Conservation (phyloP, 2,797 vertebrate genomes). For the Sarcophilus harrisii region DNA sequence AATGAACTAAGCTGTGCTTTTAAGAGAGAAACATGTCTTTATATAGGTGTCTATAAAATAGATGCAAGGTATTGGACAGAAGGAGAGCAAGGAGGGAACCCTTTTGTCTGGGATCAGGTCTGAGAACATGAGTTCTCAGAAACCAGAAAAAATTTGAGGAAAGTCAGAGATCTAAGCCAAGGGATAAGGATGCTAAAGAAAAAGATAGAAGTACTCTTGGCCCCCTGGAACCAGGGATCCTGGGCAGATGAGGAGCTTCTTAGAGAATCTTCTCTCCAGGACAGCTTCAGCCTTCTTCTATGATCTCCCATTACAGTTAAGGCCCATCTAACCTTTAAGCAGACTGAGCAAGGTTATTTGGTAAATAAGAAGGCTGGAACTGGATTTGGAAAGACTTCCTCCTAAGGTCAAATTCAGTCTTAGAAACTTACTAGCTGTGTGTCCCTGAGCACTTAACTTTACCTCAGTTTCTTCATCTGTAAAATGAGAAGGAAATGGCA, state of each 20-base stretch:
- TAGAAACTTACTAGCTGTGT: fast-evolving
- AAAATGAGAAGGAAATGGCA: neutral
- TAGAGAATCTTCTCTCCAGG: neutral
- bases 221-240: neutral
- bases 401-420: neutral
- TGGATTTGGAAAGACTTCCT: neutral
- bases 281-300: neutral
- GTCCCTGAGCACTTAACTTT: fast-evolving
- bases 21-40: neutral
- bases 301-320: neutral
- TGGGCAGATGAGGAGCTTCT: neutral
- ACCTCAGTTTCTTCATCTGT: neutral
- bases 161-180: neutral
- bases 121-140: neutral
- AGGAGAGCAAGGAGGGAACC: neutral
- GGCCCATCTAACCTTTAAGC: neutral
- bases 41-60: neutral
- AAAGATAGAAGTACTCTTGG: neutral
- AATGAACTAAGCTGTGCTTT: neutral
- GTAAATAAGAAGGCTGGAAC: neutral
- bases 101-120: neutral
- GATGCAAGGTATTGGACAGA: neutral
- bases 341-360: neutral
- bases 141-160: neutral
- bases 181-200: neutral